Conservation (phyloP, 2,113 vertebrate genomes). For the Chitala chitala region DNA sequence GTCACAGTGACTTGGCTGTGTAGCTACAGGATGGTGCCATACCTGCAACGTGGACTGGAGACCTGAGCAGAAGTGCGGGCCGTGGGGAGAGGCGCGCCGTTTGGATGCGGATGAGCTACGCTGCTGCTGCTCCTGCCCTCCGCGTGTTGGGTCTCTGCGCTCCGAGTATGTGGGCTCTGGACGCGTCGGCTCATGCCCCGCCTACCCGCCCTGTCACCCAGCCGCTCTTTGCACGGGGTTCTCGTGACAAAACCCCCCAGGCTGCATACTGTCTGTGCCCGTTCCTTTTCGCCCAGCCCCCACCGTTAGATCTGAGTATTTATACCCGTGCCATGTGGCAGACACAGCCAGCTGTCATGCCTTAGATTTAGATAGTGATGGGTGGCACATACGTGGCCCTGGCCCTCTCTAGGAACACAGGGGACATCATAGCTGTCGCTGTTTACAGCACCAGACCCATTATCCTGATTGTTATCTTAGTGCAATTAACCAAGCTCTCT, state of each 20-base stretch:
- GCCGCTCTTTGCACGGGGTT: not conserved
- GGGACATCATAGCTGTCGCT: not conserved
- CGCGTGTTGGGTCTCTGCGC: not conserved
- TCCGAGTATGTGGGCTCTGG: not conserved
- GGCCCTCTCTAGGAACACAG: no score
- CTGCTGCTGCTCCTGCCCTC: not conserved
- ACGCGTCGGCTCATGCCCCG: not conserved
- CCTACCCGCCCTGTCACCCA: constrained; percentile 11
- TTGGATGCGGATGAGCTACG: no score
- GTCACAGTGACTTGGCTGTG: no score
- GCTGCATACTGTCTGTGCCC: not conserved
- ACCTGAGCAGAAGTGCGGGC: no score
- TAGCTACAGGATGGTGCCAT: no score
- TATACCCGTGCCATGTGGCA: not conserved
- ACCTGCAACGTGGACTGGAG: no score
- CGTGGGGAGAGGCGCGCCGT: not conserved
- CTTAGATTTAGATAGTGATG: not conserved
- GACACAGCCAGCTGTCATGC: constrained; percentile 4
- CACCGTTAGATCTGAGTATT: not conserved
- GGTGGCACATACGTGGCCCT: not conserved
- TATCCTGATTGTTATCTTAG: no score
- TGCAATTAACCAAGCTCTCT: not conserved
- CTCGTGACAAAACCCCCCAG: not conserved
- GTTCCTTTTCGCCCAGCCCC: not conserved
- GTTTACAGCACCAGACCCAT: not conserved